These are phyloP conservation scores for Agrotis segetum DNA, from an alignment of 2,888 invertebrate species.

Conservation along the genomic window DNA sequence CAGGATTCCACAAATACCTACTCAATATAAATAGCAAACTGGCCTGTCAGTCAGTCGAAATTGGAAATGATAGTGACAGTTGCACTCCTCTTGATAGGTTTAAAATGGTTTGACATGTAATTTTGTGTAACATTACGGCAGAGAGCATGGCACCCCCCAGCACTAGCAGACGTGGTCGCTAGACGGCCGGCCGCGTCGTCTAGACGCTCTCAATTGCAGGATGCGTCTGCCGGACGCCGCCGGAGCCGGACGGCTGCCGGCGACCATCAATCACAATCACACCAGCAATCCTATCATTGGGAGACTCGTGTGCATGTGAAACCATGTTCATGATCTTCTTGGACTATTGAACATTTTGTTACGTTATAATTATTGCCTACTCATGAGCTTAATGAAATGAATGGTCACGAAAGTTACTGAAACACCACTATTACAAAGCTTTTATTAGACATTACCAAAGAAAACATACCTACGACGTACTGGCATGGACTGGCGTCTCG, in stretches of 20 bases:
- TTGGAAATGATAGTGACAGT: not conserved
- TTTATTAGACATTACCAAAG: not conserved
- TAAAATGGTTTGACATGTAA: not conserved
- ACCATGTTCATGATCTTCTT: constrained; percentile 2
- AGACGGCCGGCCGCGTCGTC: constrained; percentile 44
- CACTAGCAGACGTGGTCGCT: not conserved
- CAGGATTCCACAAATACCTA: too few relatives aligned
- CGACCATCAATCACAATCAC: constrained; percentile 63
- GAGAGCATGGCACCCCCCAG: not conserved
- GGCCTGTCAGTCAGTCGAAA: not conserved
- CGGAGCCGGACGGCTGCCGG: constrained; percentile 31
- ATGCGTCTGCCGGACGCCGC: constrained; percentile 37
- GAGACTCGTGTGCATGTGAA: not conserved
- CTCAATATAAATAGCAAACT: not conserved
- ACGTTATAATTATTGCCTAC: not conserved
- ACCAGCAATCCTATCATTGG: constrained; percentile 43
- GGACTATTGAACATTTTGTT: not conserved
- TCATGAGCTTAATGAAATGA: not conserved
- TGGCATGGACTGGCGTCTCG: too few relatives aligned
- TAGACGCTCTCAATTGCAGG: constrained; percentile 69
- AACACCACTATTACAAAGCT: not conserved
- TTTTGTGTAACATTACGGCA: not conserved
- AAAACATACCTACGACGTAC: too few relatives aligned
- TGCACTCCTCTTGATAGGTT: not conserved
- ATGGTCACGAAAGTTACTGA: not conserved